phyloP scores from a whole-genome alignment of 2,888 invertebrate species.

The Stenurella melanura region DNA sequence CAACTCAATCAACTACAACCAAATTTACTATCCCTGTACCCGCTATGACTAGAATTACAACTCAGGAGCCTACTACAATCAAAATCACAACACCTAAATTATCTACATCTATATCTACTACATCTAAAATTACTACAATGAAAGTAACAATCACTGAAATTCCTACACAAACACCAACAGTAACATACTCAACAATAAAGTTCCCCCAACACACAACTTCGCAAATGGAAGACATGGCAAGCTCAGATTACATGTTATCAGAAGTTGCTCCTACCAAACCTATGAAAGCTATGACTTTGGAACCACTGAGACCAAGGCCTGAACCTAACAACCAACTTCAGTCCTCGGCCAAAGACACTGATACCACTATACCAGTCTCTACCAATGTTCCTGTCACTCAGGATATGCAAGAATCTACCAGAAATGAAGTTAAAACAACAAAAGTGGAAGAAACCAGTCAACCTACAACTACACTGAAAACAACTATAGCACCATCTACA shows the following conservation, averaged over 20 bases:
- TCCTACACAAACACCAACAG: neutral
- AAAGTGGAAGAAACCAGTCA: neutral
- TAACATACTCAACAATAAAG: neutral
- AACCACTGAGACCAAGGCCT: neutral
- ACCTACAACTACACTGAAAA: constrained; percentile 36
- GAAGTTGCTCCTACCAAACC: constrained; percentile 41
- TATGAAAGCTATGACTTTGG: constrained; percentile 44
- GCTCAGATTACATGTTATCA: constrained; percentile 9
- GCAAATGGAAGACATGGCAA: neutral
- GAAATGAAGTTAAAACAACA: neutral
- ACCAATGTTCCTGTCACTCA: constrained; percentile 1
- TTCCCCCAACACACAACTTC: neutral
- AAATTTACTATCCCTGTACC: constrained; percentile 11
- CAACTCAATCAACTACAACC: constrained; percentile 11
- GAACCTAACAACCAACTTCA: constrained; percentile 63
- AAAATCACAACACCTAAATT: constrained; percentile 4
- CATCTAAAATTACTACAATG: neutral
- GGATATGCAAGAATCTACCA: constrained; percentile 19
- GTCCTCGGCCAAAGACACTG: constrained; percentile 64
- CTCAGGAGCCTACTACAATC: neutral
- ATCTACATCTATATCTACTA: neutral
- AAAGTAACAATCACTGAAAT: neutral
- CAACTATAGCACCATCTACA: constrained; percentile 43
- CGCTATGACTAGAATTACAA: constrained; percentile 11
- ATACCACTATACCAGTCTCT: constrained; percentile 55